These are phyloP conservation scores for Melanaphis sacchari DNA, from an alignment of 1,140 invertebrate species.

Conservation along the genomic window DNA sequence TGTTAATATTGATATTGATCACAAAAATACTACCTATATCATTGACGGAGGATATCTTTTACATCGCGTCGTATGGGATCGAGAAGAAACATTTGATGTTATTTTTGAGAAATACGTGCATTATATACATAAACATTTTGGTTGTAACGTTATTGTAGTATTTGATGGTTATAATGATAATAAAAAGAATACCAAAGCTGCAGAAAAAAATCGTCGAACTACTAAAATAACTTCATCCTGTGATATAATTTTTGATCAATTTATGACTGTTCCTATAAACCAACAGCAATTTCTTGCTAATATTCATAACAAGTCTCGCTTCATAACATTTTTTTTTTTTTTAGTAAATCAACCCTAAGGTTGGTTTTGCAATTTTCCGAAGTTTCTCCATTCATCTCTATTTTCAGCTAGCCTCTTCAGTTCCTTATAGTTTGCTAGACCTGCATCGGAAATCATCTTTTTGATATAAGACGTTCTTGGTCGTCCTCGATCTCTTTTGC, in stretches of 20 bases:
- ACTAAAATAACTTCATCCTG: background rate
- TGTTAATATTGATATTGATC: background rate
- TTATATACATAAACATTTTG: too few relatives aligned
- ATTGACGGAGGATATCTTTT: conserved; percentile 61
- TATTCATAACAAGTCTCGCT: background rate
- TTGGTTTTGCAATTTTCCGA: too few relatives aligned
- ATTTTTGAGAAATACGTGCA: background rate
- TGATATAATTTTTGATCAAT: background rate
- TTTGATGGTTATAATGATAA: background rate
- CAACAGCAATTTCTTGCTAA: conserved; percentile 5
- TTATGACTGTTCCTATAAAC: conserved; percentile 11
- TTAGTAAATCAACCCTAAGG: too few relatives aligned
- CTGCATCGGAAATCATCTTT: too few relatives aligned
- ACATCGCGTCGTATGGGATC: conserved; percentile 60
- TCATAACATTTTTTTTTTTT: too few relatives aligned
- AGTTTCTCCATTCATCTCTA: too few relatives aligned
- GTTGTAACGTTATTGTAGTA: too few relatives aligned
- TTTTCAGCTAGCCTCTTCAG: too few relatives aligned
- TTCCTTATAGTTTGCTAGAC: too few relatives aligned
- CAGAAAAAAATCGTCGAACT: conserved; percentile 42
- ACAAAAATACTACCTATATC: conserved; percentile 42
- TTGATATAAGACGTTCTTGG: too few relatives aligned
- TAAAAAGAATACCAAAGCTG: background rate
- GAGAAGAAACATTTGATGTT: background rate
- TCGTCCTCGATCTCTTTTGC: too few relatives aligned